phyloP scores from a whole-genome alignment of 2,113 vertebrate genomes.

The Chaenocephalus aceratus region DNA sequence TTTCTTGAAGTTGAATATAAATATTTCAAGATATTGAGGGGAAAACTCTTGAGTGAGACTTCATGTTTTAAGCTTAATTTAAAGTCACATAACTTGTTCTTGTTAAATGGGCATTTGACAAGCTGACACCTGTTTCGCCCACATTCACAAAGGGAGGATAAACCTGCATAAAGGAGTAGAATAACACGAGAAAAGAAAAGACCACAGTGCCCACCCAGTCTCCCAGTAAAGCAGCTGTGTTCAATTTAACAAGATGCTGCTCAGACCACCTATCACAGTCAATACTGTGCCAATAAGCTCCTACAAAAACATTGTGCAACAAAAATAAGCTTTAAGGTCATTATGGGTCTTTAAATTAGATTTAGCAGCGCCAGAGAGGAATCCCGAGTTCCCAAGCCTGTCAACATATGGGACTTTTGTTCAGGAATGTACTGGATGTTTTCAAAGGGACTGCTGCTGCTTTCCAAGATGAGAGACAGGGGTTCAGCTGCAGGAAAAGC shows the following conservation, averaged over 20 bases:
- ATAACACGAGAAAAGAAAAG: slow-evolving; percentile 30
- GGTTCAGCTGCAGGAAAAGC: slow-evolving; percentile 17
- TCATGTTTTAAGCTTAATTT: not conserved
- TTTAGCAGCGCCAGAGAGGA: slow-evolving; percentile 34
- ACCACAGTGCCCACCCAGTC: slow-evolving; percentile 48
- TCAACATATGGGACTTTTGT: slow-evolving; percentile 39
- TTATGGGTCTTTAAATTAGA: slow-evolving; percentile 56
- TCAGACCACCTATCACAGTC: slow-evolving; percentile 41
- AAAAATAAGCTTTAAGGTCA: slow-evolving; percentile 28
- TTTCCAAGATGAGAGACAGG: slow-evolving; percentile 2
- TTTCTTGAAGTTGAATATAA: not conserved
- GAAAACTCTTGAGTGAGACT: not conserved
- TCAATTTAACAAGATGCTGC: slow-evolving; percentile 49
- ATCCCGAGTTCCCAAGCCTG: slow-evolving; percentile 35
- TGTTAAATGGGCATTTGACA: slow-evolving; percentile 32
- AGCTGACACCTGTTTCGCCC: slow-evolving; percentile 52
- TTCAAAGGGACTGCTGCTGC: slow-evolving; percentile 22
- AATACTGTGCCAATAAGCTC: slow-evolving; percentile 4
- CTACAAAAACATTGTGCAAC: slow-evolving; percentile 43
- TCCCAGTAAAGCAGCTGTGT: slow-evolving; percentile 53
- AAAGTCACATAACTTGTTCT: not conserved
- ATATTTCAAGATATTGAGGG: not conserved
- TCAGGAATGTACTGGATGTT: slow-evolving; percentile 54
- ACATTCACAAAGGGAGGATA: slow-evolving; percentile 49
- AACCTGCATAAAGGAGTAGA: slow-evolving; percentile 42